Evolutionary conservation across 1,140 invertebrate genomes (phyloP), one percentile per base, ranked within the genome.

Genomic region (Pararge aegeria): DNA sequence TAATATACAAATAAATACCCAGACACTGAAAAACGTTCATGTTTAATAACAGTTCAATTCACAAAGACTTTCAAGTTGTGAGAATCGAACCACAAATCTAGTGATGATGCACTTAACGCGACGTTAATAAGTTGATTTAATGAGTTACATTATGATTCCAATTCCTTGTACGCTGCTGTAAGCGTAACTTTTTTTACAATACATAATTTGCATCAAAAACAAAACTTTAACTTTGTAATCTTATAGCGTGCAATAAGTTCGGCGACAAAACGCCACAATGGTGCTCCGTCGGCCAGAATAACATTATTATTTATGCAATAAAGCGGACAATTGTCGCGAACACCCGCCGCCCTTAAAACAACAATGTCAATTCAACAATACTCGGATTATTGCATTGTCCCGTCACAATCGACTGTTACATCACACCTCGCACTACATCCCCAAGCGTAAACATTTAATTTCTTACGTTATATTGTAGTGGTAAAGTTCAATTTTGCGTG

Each of bases 241-340:
- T 58, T 55, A 66, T 69, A 61, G 52, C 71, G 71, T 65, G 64
- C 56, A 70, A 70, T 75, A 75, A 81, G 71, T 80, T 70, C 72
- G 70, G 63, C 56, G 70, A 76, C 72, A 81, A 75, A 83, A 80
- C 66, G 66, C 63, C 70, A 83, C 81, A 82, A 83, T 84, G 73
- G 78, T 78, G 75, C 64, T 68, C 69, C 69, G 61, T 70, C 73
- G 80, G 70, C 69, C 75, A 75, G 75, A 82, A 83, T 85, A 88
- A 88, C 75, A 83, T 86, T 88, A 87, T 87, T 87, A 88, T 88
- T 88, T 88, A 88, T 86, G 83, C 82, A 86, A 88, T 88, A 88
- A 88, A 86, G 79, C 83, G 73, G 69, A 78, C 84, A 83, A 85
- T 87, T 85, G 84, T 87, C 75, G 70, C 75, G 68, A 75, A 70